phyloP scores from a whole-genome alignment of 2,888 invertebrate genomes.

The Nezara viridula region DNA sequence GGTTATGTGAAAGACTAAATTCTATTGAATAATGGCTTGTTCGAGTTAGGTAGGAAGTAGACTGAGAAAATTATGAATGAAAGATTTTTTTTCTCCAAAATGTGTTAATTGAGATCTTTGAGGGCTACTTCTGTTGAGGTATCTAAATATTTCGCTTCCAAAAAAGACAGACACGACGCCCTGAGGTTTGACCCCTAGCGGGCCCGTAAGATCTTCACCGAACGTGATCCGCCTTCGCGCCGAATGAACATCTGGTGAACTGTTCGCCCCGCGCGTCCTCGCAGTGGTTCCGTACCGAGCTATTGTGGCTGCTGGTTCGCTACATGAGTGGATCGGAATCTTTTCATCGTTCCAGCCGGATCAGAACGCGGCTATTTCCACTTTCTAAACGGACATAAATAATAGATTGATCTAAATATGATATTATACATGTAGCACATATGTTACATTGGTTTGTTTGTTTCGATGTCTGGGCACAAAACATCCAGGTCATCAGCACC shows the following conservation, averaged over 20 bases:
- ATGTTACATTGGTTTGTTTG: too few species aligned
- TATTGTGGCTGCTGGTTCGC: background rate
- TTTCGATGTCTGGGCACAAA: too few species aligned
- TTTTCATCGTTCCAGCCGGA: background rate
- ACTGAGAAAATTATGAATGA: too few species aligned
- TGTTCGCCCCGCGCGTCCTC: background rate
- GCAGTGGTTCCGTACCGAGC: slow-evolving; percentile 1
- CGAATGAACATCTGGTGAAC: slow-evolving; percentile 23
- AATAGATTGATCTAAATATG: background rate
- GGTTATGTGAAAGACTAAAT: too few species aligned
- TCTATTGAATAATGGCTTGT: too few species aligned
- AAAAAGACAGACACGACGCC: background rate
- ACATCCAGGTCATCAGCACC: too few species aligned
- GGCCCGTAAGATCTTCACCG: background rate
- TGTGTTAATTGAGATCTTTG: background rate
- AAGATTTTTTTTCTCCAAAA: background rate
- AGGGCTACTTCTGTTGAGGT: background rate
- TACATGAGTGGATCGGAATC: background rate
- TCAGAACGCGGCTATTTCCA: background rate
- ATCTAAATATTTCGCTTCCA: background rate
- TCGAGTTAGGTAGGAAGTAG: too few species aligned
- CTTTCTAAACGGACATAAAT: background rate
- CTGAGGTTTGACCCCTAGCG: slow-evolving; percentile 45
- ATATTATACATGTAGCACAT: too few species aligned
- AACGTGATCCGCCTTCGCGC: background rate